These are phyloP conservation scores for Ooceraea biroi DNA, from an alignment of 1,140 invertebrate species.

Conservation along the genomic window DNA sequence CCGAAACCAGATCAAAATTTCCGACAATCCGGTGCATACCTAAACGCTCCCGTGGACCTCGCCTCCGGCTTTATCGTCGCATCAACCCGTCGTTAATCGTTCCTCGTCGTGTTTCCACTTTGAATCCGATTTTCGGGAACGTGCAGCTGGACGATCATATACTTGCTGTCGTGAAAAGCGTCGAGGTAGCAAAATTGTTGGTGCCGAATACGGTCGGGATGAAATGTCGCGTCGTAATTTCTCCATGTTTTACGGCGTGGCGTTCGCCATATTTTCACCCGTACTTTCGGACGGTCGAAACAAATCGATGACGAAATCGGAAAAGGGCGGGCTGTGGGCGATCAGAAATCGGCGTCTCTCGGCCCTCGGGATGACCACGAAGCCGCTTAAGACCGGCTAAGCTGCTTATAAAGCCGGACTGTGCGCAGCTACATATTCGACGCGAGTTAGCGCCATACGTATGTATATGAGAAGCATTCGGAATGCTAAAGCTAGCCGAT, in stretches of 20 bases:
- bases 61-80: conserved; percentile 1
- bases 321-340: conserved; percentile 14
- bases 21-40: conserved; percentile 36
- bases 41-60: conserved; percentile 7
- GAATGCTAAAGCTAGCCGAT: conserved; percentile 53
- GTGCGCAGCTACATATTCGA: conserved; percentile 30
- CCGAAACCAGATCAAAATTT: conserved; percentile 59
- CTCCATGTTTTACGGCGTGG: neutral
- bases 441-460: conserved; percentile 21
- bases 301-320: too few species aligned
- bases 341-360: conserved; percentile 60
- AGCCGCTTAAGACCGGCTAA: conserved; percentile 71
- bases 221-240: neutral
- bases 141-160: neutral
- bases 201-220: neutral
- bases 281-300: conserved; percentile 8
- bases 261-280: neutral
- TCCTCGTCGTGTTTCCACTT: neutral
- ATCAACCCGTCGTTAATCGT: conserved; percentile 29
- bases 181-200: conserved; percentile 5
- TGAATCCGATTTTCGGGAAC: conserved; percentile 2
- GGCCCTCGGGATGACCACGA: conserved; percentile 45
- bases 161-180: neutral
- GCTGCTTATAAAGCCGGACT: conserved; percentile 61
- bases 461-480: conserved; percentile 59